These are phyloP conservation scores for Gadus chalcogrammus DNA, from an alignment of 2,113 vertebrate species.

Conservation along the genomic window DNA sequence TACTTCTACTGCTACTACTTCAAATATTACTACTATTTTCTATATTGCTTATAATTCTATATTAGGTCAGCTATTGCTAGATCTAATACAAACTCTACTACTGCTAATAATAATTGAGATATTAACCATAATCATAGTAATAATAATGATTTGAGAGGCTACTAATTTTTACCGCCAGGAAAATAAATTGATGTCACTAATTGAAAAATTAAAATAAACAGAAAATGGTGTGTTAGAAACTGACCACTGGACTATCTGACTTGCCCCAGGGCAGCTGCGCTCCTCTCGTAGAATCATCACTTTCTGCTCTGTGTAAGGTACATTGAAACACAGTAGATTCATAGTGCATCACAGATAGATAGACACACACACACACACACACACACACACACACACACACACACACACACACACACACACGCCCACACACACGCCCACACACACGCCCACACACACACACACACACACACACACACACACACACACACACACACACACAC, in stretches of 20 bases:
- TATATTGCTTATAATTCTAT: no score
- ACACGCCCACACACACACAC: no score
- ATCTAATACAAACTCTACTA: no score
- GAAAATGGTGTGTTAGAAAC: slow-evolving; percentile 17
- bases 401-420: background rate
- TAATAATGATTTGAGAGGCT: no score
- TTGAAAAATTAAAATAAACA: background rate
- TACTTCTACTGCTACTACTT: no score
- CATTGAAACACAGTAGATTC: background rate
- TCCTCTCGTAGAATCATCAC: slow-evolving; percentile 91
- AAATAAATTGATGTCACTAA: background rate
- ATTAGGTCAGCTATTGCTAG: no score
- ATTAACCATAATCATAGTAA: no score
- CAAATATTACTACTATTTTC: no score
- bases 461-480: background rate
- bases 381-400: background rate
- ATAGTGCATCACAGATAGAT: background rate
- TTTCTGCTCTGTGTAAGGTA: slow-evolving; percentile 78
- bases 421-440: background rate
- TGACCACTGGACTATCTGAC: slow-evolving; percentile 90
- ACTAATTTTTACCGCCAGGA: no score
- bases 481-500: background rate
- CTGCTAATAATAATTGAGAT: no score
- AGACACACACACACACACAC: background rate
- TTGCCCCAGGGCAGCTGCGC: slow-evolving; percentile 82